Conservation (phyloP, 2,797 vertebrate genomes). For the Myotis pilosus region DNA sequence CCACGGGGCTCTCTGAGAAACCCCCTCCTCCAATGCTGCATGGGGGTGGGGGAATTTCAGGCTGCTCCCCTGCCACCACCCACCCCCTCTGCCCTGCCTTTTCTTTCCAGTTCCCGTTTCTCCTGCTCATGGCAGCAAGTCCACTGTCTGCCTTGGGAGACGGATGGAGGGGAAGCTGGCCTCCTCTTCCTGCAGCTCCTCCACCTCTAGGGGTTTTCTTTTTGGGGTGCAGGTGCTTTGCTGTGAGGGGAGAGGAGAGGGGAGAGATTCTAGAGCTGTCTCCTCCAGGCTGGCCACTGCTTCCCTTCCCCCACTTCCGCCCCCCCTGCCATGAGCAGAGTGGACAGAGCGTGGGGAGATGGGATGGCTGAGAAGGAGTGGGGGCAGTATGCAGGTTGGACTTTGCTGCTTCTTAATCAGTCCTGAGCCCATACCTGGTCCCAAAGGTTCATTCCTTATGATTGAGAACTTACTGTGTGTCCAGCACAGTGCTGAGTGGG, state of each 20-base stretch:
- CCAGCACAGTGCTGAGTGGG: not conserved
- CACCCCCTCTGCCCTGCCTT: rapidly evolving
- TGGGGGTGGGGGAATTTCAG: not conserved
- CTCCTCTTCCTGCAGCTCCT: not conserved
- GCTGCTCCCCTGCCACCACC: not conserved
- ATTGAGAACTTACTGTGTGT: not conserved
- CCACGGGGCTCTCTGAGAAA: not conserved
- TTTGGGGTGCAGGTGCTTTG: not conserved
- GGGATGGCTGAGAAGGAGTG: not conserved
- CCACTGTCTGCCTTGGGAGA: not conserved
- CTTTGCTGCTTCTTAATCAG: not conserved
- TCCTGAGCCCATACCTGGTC: not conserved
- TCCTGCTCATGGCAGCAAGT: not conserved
- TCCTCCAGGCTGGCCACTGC: not conserved
- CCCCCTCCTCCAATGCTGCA: not conserved
- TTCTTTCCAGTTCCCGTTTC: not conserved
- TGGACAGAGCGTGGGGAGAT: not conserved
- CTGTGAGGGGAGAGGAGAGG: not conserved
- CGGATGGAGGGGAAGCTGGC: not conserved
- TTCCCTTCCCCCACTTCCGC: not conserved
- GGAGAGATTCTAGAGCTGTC: not conserved
- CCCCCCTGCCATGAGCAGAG: not conserved
- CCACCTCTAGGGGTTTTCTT: not conserved
- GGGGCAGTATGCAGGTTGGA: not conserved
- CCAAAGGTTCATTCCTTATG: not conserved